Evolutionary conservation across 2,113 vertebrate species (phyloP), one percentile per base, ranked within the genome.

Genomic region (Prionailurus bengalensis): DNA sequence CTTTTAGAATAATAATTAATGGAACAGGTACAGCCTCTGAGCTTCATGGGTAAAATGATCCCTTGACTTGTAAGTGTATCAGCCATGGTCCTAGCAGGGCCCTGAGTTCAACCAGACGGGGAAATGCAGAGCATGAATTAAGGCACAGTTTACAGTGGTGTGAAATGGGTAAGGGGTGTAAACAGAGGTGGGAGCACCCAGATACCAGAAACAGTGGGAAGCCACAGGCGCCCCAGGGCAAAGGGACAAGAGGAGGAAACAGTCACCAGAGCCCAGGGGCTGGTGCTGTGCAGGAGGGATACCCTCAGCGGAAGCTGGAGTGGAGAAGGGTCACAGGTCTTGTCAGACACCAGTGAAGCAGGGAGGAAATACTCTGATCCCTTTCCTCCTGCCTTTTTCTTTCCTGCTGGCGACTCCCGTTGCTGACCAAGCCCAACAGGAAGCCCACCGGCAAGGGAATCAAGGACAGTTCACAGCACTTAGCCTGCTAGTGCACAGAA

Each of bases 11-110:
- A 48, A 90, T 66, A 84, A 84, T 63, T 42, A 73, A 73, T 53
- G 36, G 14, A 68, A 79, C 29, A 89, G 48, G 27, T 74, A 48
- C 1, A 65, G 73, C 39, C 21, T 33, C 17, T 68, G 82, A 66
- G 66, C 66, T 45, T 79, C 33, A 0, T 6, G n/a, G 66, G 48
- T 63, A 29, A 55, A 70, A 42, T 0, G 4, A 23, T 71, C 39
- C 23, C 31, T 5, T 6, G 13, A 3, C 1, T 2, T 8, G 16
- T 17, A 19, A 58, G 23, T 7, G 0, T 11, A 23, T 39, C 53
- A 81, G 33, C 16, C 58, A 42, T 1, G 6, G n/a, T 51, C 17
- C 85, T 36, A 70, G 36, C 39, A 68, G 21, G 63, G 61, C 61
- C 29, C 45, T 6, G 48, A 58, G 45, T 89, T 89, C 51, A 55